Conservation (phyloP, 2,113 vertebrate species). For the Oreochromis tanganicae region DNA sequence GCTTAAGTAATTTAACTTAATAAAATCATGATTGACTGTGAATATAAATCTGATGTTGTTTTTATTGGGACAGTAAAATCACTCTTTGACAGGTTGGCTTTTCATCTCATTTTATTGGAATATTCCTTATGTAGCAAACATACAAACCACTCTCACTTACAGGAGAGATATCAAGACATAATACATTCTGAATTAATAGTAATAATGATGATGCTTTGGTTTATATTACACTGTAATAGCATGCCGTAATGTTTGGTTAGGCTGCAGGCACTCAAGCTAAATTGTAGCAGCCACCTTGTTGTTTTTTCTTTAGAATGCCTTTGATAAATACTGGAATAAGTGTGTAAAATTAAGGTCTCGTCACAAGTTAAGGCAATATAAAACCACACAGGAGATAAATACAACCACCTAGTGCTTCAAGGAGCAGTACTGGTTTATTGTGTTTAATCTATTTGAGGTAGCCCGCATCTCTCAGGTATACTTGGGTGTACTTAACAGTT, state of each 20-base stretch:
- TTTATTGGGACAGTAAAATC: background rate
- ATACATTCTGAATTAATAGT: slow-evolving; percentile 28
- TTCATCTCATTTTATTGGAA: slow-evolving; percentile 51
- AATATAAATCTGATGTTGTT: background rate
- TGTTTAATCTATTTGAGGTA: slow-evolving; percentile 10
- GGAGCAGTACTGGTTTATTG: background rate
- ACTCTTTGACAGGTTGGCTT: background rate
- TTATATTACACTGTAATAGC: slow-evolving; percentile 25
- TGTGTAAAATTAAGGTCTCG: background rate
- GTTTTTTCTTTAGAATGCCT: background rate
- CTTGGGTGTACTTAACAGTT: background rate
- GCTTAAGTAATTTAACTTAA: slow-evolving; percentile 53
- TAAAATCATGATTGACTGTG: slow-evolving; percentile 42
- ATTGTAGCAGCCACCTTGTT: background rate
- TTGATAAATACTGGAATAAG: background rate
- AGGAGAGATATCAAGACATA: slow-evolving; percentile 31
- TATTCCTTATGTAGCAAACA: slow-evolving; percentile 47
- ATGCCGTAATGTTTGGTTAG: slow-evolving; percentile 42
- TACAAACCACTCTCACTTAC: slow-evolving; percentile 52
- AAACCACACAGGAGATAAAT: background rate
- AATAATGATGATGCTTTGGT: background rate
- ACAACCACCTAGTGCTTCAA: background rate
- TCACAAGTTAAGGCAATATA: background rate
- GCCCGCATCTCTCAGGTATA: background rate
- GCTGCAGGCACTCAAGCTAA: slow-evolving; percentile 31